Evolutionary conservation across 1,140 invertebrate species (phyloP), one percentile per base, ranked within the genome.

Genomic region (Drosophila biarmipes): DNA sequence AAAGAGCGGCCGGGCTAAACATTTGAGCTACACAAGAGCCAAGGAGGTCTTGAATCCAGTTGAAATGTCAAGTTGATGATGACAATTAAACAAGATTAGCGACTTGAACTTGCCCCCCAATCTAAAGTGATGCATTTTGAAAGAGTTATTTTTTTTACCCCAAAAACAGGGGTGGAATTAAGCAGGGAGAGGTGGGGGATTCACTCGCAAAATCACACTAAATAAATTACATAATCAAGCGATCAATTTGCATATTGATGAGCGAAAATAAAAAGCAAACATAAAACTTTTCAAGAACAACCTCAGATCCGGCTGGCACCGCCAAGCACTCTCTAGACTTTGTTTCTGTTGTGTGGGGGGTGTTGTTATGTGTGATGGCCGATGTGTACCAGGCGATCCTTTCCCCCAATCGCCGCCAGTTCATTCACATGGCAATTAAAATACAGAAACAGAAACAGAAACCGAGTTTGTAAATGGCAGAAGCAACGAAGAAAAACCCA

Each of bases 391-490:
- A n/a, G n/a, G n/a, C n/a, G n/a, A 82, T 90, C 85, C 84, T 85
- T 84, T 73, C 43, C 51, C 72, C n/a, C 46, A 14, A 34, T 52
- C 61, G 8, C 37, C 24, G 29, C 71, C 72, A 80, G 85, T 90
- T 89, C 84, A 80, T 87, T 87, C 84, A 87, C 84, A 82, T 86
- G 74, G 52, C 78, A 78, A 80, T 86, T 85, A 68, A 76, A 58
- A 5, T 4, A 21, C 49, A 49, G 19, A 27, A 27, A 34, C 6
- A 37, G 34, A 58, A 73, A 54, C 34, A 31, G 31, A 45, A 68
- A 54, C 24, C 40, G 21, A 62, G 24, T 24, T 42, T 53, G 40
- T 53, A 51, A 58, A 78, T 66, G 57, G 55, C 17, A 40, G 56
- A 46, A 49, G 58, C 53, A 37, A 17, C 19, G 21, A 45, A 45